A percentile compares a stretch with the other conserved stretches of the same genome.
phyloP scores from a whole-genome alignment of 2,113 vertebrate species.

The Hypomesus transpacificus region DNA sequence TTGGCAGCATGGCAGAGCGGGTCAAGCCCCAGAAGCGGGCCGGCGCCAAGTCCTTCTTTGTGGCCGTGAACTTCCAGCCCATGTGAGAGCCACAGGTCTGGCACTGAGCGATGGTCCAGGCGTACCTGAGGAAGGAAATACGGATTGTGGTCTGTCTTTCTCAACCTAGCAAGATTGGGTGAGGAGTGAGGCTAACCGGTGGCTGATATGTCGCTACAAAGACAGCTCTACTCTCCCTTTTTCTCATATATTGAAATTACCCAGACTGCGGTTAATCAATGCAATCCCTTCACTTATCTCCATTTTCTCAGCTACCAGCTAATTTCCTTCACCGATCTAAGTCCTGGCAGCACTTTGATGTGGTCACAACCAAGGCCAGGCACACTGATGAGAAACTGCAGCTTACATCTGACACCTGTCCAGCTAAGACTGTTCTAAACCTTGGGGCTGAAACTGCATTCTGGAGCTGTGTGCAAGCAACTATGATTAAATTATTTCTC shows the following conservation, averaged over 20 bases:
- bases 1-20: constrained; percentile 88
- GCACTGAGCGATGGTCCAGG: constrained; percentile 96
- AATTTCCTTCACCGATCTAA: neutral
- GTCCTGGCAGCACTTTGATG: neutral
- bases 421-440: neutral
- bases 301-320: neutral
- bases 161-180: too few relatives aligned
- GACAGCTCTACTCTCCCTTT: neutral
- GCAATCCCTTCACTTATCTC: constrained; percentile 1
- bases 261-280: constrained; percentile 7
- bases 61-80: constrained; percentile 97
- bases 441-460: too few relatives aligned
- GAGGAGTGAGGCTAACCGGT: too few relatives aligned
- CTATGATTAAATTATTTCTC: too few relatives aligned
- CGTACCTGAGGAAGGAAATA: constrained; percentile 73
- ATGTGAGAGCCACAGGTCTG: constrained; percentile 86
- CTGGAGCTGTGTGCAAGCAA: too few relatives aligned
- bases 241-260: neutral
- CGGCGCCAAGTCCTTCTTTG: constrained; percentile 88
- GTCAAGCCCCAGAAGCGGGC: constrained; percentile 95
- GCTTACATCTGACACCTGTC: neutral
- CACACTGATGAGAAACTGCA: neutral
- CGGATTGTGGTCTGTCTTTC: neutral
- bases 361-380: neutral
- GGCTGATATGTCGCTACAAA: neutral